Conservation (phyloP, 1,140 invertebrate genomes). For the Drosophila sucinea region DNA sequence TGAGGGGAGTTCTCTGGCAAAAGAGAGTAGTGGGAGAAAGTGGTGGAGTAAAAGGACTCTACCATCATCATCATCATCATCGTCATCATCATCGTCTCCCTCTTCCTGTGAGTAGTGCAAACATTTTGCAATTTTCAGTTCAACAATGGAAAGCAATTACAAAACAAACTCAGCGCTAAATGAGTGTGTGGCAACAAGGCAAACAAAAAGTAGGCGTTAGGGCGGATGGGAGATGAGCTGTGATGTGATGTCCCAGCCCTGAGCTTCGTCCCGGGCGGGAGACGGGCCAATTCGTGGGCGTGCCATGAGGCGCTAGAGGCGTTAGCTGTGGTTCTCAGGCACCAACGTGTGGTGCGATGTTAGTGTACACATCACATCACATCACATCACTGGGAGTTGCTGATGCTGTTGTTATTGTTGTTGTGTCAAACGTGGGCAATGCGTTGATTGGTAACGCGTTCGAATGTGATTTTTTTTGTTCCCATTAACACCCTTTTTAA, state of each 20-base stretch:
- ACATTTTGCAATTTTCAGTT: constrained; percentile 79
- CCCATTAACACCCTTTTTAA: neutral
- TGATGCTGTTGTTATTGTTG: constrained; percentile 8
- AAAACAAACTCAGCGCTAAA: constrained; percentile 77
- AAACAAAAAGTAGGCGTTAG: constrained; percentile 51
- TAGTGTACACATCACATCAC: constrained; percentile 46
- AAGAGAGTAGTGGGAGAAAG: neutral
- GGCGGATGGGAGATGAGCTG: constrained; percentile 2
- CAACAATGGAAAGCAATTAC: constrained; percentile 79
- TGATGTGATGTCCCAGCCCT: neutral
- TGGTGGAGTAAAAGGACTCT: constrained; percentile 1
- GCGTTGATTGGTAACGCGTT: constrained; percentile 67
- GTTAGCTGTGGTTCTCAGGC: constrained; percentile 24
- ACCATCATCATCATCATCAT: neutral
- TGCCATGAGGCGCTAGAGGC: constrained; percentile 23
- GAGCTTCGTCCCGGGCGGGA: neutral
- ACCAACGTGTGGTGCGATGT: constrained; percentile 4
- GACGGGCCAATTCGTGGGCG: neutral
- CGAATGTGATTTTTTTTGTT: neutral
- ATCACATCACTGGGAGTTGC: too few relatives aligned
- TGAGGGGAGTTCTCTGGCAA: constrained; percentile 24
- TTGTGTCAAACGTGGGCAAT: constrained; percentile 50
- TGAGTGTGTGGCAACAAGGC: constrained; percentile 74
- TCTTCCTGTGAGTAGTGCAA: constrained; percentile 44
- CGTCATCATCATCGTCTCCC: constrained; percentile 6